Evolutionary conservation across 2,888 invertebrate genomes (phyloP), one percentile per base, ranked within the genome.

Genomic region (Peribatodes rhomboidaria): DNA sequence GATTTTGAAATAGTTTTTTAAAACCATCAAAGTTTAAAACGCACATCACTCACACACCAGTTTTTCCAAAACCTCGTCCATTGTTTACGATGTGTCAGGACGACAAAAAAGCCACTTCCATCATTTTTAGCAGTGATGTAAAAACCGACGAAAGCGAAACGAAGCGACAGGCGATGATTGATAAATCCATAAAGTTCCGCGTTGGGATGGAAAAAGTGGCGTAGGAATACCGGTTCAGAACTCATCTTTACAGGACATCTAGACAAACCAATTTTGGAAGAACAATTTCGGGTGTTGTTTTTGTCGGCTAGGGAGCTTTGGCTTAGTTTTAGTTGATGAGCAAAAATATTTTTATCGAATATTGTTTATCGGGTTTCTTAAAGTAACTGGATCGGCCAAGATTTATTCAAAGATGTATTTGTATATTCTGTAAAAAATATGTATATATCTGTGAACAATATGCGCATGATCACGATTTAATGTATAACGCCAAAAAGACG

Each of bases 141-240:
- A 67, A 65, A 65, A 65, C 57, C 58, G 55, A 61, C 59, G 41
- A 44, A 41, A 57, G 65, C 63, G 52, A 59, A 59, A 58, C 59
- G 47, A 41, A 59, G 59, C 59, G 65, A 67, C 65, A 65, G 41
- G 46, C 62, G 54, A 65, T 70, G 69, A 70, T 67, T 65, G 67
- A 70, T 67, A 70, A 65, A 65, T 63, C 67, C 61, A 70, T 70
- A 62, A 62, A 56, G 41, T 44, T 39, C 49, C 55, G 42, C 59
- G 58, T 64, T 46, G 39, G 31, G 39, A 22, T 54, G 39, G 22
- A n/a, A 57, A 61, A 58, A 59, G 31, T 31, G 22, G 52, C 0
- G 42, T 13, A 53, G 37, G 33, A 39, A 54, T 35, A 47, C 18
- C 41, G 53, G 3, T 49, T 33, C 37, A 13, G 20, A 54, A 42